Conservation (phyloP, 2,888 invertebrate genomes). For the Tineola bisselliella region DNA sequence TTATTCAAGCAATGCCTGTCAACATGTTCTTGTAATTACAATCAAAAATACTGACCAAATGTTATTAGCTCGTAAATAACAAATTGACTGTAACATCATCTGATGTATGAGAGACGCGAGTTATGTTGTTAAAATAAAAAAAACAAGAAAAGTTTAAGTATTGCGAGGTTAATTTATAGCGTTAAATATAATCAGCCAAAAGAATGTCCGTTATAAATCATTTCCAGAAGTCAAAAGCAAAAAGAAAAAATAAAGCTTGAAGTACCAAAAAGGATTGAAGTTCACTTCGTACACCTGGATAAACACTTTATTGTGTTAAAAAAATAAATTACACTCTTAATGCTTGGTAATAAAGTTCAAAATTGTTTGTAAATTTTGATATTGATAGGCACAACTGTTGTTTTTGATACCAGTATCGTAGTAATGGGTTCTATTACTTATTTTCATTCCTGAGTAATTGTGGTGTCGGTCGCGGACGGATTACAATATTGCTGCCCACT, state of each 20-base stretch:
- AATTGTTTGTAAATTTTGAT: neutral
- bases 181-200: constrained; percentile 3
- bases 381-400: neutral
- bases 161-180: neutral
- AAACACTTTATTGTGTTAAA: neutral
- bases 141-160: too few relatives aligned
- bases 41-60: neutral
- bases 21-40: constrained; percentile 27
- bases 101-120: too few relatives aligned
- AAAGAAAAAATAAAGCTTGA: neutral
- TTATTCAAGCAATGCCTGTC: constrained; percentile 17
- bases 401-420: constrained; percentile 5
- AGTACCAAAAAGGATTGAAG: constrained; percentile 9
- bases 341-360: neutral
- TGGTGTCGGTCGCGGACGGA: constrained; percentile 28
- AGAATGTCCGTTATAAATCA: constrained; percentile 12
- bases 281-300: constrained; percentile 1
- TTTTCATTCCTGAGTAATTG: constrained; percentile 43
- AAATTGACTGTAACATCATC: too few relatives aligned
- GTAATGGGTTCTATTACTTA: constrained; percentile 23
- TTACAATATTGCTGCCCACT: constrained; percentile 26
- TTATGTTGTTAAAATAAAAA: too few relatives aligned
- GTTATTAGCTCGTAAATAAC: neutral
- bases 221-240: neutral
- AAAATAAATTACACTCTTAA: neutral